phyloP scores from a whole-genome alignment of 2,113 vertebrate genomes.

The Dolichallabes microphthalmus region DNA sequence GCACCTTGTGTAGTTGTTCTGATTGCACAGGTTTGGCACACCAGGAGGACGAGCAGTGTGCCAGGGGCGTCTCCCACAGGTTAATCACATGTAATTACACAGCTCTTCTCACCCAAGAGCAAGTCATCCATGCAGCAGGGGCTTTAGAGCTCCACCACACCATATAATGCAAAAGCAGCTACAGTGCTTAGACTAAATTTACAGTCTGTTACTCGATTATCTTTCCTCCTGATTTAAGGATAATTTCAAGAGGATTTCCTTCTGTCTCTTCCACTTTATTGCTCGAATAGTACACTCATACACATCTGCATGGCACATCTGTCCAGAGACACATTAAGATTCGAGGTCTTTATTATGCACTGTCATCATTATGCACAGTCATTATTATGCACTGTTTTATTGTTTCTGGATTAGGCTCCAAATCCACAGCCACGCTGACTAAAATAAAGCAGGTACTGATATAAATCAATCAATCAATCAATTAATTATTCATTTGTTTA shows the following conservation, averaged over 20 bases:
- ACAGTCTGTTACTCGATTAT: background rate
- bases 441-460: background rate
- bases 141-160: slow-evolving; percentile 16
- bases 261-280: background rate
- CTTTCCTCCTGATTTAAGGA: background rate
- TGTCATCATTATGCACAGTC: background rate
- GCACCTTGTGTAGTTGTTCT: slow-evolving; percentile 18
- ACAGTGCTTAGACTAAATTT: background rate
- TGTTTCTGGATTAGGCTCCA: background rate
- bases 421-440: background rate
- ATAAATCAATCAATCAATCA: background rate
- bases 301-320: slow-evolving; percentile 14
- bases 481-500: background rate
- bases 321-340: background rate
- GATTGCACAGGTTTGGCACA: slow-evolving; percentile 8
- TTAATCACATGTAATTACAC: slow-evolving; percentile 52
- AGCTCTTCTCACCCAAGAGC: slow-evolving; percentile 40
- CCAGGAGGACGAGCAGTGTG: slow-evolving; percentile 23
- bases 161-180: slow-evolving; percentile 2
- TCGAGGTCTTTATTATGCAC: background rate
- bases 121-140: slow-evolving; percentile 13
- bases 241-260: background rate
- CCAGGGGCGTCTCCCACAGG: slow-evolving; percentile 44
- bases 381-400: background rate
- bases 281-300: background rate